Base-by-base conservation (phyloP, 2,113 vertebrate genomes). In the Progne subis region DNA sequence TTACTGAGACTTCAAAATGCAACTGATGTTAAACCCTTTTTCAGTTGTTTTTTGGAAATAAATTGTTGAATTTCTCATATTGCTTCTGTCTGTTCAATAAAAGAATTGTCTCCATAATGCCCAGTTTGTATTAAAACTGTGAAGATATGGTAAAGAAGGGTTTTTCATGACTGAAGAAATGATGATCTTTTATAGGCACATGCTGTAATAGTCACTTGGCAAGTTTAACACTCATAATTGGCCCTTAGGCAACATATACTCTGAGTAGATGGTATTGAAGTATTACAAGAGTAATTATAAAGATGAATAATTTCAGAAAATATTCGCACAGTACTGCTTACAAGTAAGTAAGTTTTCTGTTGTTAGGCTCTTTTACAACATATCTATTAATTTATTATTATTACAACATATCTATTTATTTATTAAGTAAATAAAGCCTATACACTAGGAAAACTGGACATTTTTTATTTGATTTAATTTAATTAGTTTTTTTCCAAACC, bases 171-270 rank as follows among this genome's bases (percentile, higher is more conserved):
- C 53, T 72, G 67, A 85, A 90, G 34, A 64, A 83, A 24, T 37
- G 0, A 31, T 46, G 69, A 77, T 95, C 49, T 88, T 94, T 85
- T 67, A 90, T 71, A 60, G 34, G 53, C 88, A 55, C 7, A 6
- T 86, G 41, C 60, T 90, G 28, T 53, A 72, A 75, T 80, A 92
- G 64, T 89, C 86, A 70, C 52, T 86, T 57, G 9, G 52, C 71
- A 91, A 74, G 52, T 91, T 96, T 92, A 90, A 68, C 71, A 76
- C 82, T 96, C 56, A 9, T 85, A 69, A 76, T 57, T 95, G 78
- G 70, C 76, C 95, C 77, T 96, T 96, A 87, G 75, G 64, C 72
- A 96, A 49, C 41, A 80, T 56, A 61, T 89, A 93, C 86, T 92
- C 90, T 67, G 61, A 89, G 49, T 47, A 93, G 92, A 74, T 88